Conservation (phyloP, 2,113 vertebrate genomes). For the Cardinalis cardinalis region DNA sequence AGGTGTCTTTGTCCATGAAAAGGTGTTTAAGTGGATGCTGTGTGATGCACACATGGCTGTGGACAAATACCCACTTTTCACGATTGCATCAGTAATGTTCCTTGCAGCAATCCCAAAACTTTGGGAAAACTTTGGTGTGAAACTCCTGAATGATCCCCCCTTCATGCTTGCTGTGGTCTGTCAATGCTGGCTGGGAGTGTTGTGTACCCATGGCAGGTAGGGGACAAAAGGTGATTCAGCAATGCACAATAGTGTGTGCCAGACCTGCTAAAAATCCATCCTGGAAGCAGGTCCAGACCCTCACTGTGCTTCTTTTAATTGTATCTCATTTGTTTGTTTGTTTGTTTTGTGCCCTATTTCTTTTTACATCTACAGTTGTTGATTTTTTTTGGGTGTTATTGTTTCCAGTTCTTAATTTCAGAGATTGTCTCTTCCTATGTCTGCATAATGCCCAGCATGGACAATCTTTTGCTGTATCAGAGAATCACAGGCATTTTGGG, state of each 20-base stretch:
- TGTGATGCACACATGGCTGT: neutral
- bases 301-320: neutral
- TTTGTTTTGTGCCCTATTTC: neutral
- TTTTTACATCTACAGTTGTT: neutral
- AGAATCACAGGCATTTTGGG: neutral
- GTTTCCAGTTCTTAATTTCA: neutral
- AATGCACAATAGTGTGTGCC: fast-evolving
- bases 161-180: fast-evolving
- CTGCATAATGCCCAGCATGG: too few species aligned
- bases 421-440: neutral
- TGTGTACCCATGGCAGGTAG: neutral
- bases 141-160: neutral
- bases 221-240: neutral
- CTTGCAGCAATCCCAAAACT: neutral
- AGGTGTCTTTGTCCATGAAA: neutral
- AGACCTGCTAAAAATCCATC: neutral
- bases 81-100: neutral
- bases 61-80: neutral
- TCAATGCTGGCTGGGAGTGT: fast-evolving
- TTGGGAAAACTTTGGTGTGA: neutral
- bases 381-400: neutral
- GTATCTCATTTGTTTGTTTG: fast-evolving
- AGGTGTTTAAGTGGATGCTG: neutral
- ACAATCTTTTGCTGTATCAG: neutral
- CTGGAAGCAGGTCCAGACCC: neutral